Percentiles rank a stretch among this genome's conserved stretches.
These are phyloP conservation scores for Hydropsyche betteni DNA, from an alignment of 2,888 invertebrate genomes.

Conservation along the genomic window DNA sequence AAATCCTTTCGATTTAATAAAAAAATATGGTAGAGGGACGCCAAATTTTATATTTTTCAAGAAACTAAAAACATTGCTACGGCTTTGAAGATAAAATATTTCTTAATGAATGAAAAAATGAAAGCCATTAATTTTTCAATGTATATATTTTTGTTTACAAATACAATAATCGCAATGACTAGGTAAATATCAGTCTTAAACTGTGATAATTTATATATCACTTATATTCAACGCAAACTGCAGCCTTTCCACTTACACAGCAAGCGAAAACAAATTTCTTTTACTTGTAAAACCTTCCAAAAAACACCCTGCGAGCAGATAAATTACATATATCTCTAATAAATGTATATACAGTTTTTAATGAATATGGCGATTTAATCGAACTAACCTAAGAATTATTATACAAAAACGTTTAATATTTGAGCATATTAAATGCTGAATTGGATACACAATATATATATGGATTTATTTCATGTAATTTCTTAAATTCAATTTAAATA, in stretches of 20 bases:
- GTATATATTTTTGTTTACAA: constrained; percentile 32
- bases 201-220: constrained; percentile 45
- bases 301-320: constrained; percentile 37
- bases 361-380: no score
- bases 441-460: no score
- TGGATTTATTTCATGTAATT: no score
- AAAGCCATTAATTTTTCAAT: not conserved
- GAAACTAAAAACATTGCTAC: no score
- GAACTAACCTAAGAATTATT: not conserved
- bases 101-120: not conserved
- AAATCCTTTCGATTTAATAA: no score
- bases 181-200: constrained; percentile 51
- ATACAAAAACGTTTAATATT: constrained; percentile 2
- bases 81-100: no score
- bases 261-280: constrained; percentile 26
- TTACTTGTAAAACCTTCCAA: constrained; percentile 36
- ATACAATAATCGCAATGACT: constrained; percentile 45
- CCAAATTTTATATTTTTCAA: no score
- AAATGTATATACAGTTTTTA: not conserved
- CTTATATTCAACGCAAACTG: constrained; percentile 39
- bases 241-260: constrained; percentile 39
- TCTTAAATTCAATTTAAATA: no score
- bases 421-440: not conserved
- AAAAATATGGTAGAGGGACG: no score
- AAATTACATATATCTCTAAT: not conserved